Evolutionary conservation across 2,888 invertebrate genomes (phyloP).

Genomic region (Rhyacophila evoluta): DNA sequence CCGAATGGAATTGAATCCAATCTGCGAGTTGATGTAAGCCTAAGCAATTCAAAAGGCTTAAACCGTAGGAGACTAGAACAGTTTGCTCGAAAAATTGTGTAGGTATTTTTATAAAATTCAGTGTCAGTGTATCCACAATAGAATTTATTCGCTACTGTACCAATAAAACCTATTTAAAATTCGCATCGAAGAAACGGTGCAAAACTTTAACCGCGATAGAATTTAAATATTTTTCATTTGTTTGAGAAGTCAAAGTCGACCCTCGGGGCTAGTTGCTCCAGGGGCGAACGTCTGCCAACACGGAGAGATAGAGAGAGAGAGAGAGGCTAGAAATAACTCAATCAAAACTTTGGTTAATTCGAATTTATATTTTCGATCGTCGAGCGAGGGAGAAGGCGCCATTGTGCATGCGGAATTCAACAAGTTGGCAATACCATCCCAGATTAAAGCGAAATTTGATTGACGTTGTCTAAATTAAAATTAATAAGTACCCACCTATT

Average conservation of each 20-base stretch:
- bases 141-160: too few species aligned
- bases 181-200: neutral
- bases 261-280: neutral
- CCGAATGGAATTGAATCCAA: too few species aligned
- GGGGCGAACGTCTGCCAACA: neutral
- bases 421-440: neutral
- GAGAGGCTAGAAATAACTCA: constrained; percentile 4
- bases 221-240: constrained; percentile 22
- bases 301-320: neutral
- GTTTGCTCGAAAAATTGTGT: too few species aligned
- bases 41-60: too few species aligned
- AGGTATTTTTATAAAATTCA: too few species aligned
- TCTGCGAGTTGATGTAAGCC: too few species aligned
- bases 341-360: constrained; percentile 22
- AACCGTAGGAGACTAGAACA: too few species aligned
- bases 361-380: constrained; percentile 20
- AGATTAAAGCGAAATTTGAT: neutral
- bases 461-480: neutral
- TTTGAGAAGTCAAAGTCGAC: constrained; percentile 2
- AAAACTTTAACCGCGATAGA: neutral
- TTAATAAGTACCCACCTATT: neutral
- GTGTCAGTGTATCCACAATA: too few species aligned
- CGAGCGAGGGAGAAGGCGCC: too few species aligned
- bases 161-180: neutral
- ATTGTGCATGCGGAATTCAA: neutral